A percentile compares a stretch with the other conserved stretches of the same genome.
Conservation (phyloP, 2,888 invertebrate genomes). For the Agrotis clavis region DNA sequence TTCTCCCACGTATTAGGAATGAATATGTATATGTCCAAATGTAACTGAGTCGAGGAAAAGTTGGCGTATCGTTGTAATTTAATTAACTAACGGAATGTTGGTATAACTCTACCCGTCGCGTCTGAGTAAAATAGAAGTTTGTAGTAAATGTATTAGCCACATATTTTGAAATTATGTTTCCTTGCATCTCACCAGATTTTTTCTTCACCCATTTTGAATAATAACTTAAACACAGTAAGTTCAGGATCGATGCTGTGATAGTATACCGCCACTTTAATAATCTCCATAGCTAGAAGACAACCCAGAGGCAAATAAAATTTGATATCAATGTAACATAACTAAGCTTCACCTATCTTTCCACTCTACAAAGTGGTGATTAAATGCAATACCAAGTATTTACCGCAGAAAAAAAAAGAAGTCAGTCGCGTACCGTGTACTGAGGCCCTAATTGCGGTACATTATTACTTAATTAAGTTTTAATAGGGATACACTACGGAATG, state of each 20-base stretch:
- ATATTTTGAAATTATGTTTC: no score
- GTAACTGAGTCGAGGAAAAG: neutral
- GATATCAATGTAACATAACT: slow-evolving; percentile 11
- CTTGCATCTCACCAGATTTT: no score
- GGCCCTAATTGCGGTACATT: slow-evolving; percentile 48
- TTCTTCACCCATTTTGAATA: no score
- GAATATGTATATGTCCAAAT: neutral
- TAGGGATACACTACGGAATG: slow-evolving; percentile 38
- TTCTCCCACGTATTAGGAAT: neutral
- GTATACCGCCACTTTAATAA: slow-evolving; percentile 11
- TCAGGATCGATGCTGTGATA: neutral
- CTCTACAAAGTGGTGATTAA: slow-evolving; percentile 34
- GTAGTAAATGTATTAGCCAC: no score
- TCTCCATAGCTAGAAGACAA: neutral
- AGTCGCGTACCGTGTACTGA: neutral
- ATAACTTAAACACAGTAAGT: neutral
- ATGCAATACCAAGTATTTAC: slow-evolving; percentile 12
- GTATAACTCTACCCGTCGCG: neutral
- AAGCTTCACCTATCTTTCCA: slow-evolving; percentile 19
- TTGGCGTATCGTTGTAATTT: neutral
- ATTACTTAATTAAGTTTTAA: slow-evolving; percentile 67
- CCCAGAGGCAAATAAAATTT: neutral
- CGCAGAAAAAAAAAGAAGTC: slow-evolving; percentile 21
- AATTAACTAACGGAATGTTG: neutral
- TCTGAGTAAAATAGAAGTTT: neutral